Base-by-base conservation (phyloP, 2,888 invertebrate genomes). In the Tuberolachnus salignus region DNA sequence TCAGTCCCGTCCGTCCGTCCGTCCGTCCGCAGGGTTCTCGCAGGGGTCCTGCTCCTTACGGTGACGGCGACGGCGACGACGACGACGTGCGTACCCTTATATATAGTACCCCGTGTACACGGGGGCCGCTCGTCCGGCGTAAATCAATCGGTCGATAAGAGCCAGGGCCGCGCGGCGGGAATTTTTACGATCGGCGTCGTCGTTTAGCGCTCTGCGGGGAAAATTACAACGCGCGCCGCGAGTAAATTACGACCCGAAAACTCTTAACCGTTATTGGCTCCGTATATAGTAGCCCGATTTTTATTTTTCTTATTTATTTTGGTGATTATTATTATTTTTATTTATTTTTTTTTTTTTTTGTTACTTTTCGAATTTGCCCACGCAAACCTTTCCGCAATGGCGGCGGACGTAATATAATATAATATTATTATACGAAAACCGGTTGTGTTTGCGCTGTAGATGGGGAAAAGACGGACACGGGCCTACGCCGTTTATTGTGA, bases 201-300 rank as follows among this genome's bases (percentile, higher is more conserved):
- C 46, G 61, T 69, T 78, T n/a, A 49, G 21, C 23, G 46, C n/a
- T n/a, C 44, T 16, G 14, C 26, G 34, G 10, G 14, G 13, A 42
- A 49, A 61, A 72, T 59, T 59, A 71, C 71, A 71, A 57, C 26
- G 49, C 23, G 26, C 11, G 59, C 21, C 59, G 13, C 44, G 23
- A 67, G 66, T 75, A 75, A 75, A 75, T 66, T 75, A 75, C 66
- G 66, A 55, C 55, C 63, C 19, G 34, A 75, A 75, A 64, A 74
- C 74, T 64, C 51, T 66, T 57, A 66, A 57, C 66, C 57, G 64
- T 75, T 75, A 75, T 66, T 57, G 75, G 74, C 59, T 46, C 44
- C 13, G 57, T 44, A 16, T 26, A 59, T 16, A 59, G 23, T 26
- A n/a, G 16, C 3, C 23, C 26, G 26, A 34, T 34, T 3, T 34